Conservation (phyloP, 2,797 vertebrate species). For the Melanotaenia pygmaea region DNA sequence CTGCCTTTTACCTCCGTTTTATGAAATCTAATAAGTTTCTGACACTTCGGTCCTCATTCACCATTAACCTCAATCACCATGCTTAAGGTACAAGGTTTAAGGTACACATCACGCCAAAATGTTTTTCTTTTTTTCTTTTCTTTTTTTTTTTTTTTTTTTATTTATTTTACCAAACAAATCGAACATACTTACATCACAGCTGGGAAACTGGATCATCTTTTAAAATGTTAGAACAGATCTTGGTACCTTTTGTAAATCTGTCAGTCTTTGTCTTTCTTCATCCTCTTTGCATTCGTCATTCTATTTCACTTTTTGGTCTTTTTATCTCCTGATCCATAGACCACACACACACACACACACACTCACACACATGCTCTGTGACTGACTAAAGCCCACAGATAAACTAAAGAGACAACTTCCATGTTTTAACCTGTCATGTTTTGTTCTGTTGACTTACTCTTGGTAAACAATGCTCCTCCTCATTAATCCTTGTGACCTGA, state of each 20-base stretch:
- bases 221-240: background rate
- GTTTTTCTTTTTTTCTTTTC: too few species aligned
- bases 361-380: slow-evolving; percentile 25
- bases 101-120: too few species aligned
- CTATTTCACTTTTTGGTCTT: slow-evolving; percentile 2
- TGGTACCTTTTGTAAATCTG: background rate
- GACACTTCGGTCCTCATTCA: background rate
- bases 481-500: slow-evolving; percentile 58
- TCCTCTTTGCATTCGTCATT: slow-evolving; percentile 20
- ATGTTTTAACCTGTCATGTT: slow-evolving; percentile 71
- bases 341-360: slow-evolving; percentile 51
- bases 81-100: background rate
- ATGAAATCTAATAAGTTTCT: background rate
- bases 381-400: slow-evolving; percentile 64
- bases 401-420: slow-evolving; percentile 53
- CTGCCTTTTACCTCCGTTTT: background rate
- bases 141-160: too few species aligned
- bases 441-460: slow-evolving; percentile 57
- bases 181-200: background rate
- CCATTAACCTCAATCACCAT: background rate
- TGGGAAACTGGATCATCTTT: background rate
- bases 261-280: slow-evolving; percentile 25
- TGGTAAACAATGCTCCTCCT: slow-evolving; percentile 67
- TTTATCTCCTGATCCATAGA: slow-evolving; percentile 28
- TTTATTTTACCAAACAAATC: background rate